Percentiles rank a stretch among this genome's conserved stretches.
These are phyloP conservation scores for Drymodes brunneopygia DNA, from an alignment of 2,113 vertebrate species.

Conservation along the genomic window DNA sequence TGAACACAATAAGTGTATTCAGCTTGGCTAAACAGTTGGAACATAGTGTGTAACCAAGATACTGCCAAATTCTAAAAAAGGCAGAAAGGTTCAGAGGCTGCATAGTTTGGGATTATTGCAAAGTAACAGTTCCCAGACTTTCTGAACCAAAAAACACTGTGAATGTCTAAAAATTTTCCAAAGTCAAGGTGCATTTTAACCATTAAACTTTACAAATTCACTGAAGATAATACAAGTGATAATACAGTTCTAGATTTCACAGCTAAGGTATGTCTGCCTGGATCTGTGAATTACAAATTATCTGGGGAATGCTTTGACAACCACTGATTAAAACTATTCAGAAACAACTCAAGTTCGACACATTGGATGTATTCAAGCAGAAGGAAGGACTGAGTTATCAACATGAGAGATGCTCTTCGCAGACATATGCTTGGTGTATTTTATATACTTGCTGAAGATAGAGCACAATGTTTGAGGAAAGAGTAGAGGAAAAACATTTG, in stretches of 20 bases:
- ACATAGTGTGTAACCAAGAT: neutral
- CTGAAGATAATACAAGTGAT: neutral
- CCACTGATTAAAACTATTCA: neutral
- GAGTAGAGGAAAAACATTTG: neutral
- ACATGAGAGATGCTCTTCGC: neutral
- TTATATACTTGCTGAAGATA: neutral
- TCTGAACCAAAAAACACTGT: neutral
- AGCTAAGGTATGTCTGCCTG: neutral
- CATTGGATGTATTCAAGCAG: neutral
- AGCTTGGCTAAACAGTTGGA: neutral
- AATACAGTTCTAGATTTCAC: neutral
- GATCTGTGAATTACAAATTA: neutral
- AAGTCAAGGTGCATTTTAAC: neutral
- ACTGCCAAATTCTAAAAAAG: neutral
- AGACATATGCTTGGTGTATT: neutral
- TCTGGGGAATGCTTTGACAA: neutral
- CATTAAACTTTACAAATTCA: neutral
- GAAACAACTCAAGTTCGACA: neutral
- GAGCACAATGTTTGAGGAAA: neutral
- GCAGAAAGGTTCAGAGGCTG: neutral
- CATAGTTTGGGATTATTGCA: neutral
- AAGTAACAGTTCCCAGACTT: neutral
- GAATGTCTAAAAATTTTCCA: neutral
- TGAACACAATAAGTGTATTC: neutral
- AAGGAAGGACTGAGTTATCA: neutral